Base-by-base conservation (phyloP, 2,888 invertebrate genomes). In the Cephus spinipes region DNA sequence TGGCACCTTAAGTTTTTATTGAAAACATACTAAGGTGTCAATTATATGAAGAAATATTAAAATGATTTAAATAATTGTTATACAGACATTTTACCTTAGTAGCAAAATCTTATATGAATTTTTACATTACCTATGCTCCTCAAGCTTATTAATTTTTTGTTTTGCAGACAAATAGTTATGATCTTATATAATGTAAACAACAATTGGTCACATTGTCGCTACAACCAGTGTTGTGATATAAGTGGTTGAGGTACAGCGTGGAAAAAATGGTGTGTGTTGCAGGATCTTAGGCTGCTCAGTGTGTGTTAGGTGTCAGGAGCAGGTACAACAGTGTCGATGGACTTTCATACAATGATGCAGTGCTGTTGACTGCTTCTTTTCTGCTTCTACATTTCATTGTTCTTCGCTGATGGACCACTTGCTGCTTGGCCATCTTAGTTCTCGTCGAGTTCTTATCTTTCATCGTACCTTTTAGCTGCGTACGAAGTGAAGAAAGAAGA, bases 401-500 rank as follows among this genome's bases (percentile, higher is more conserved):
- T 77, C 85, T 82, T 81, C 82, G 79, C 83, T 82, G 85, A 87
- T 82, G 87, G 84, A 77, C 84, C 76, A 73, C 83, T 86, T 74
- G 86, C 87, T 86, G 86, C 84, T 85, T 80, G 85, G 81, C 87
- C 87, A 79, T 87, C 87, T 88, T 87, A 85, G 84, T 87, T 87
- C 83, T 82, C 88, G 81, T 86, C 86, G 79, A 83, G 86, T 85
- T 85, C 87, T 88, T 89, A 88, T 85, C 83, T 89, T 85, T 83
- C 90, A 85, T 86, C 89, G 82, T 85, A 87, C 86, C 79, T 89
- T 89, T 88, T 88, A 89, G 83, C 86, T 83, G 85, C 83, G 85
- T 81, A 83, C 73, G 75, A 81, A 73, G 77, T 77, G 83, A 85
- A 84, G 87, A 89, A 85, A 84, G 87, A 87, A 87, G 87, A 89